Evolutionary conservation across 1,140 invertebrate genomes (phyloP).

Genomic region (Drosophila lacertosa): DNA sequence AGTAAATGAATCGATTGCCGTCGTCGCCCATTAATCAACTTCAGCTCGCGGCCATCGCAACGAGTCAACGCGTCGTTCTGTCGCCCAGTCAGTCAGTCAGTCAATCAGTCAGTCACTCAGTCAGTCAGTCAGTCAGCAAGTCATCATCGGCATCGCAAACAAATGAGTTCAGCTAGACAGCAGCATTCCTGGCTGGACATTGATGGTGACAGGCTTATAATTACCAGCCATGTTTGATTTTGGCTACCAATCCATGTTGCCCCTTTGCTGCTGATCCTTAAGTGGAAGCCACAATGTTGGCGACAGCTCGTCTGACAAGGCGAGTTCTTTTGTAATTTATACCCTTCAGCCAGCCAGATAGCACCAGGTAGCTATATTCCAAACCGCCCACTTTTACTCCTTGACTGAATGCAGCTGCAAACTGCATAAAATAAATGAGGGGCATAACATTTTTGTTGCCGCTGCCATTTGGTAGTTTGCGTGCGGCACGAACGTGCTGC

Average conservation of each 20-base stretch:
- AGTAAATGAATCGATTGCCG: slow-evolving; percentile 46
- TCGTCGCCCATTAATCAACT: slow-evolving; percentile 45
- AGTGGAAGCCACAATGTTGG: slow-evolving; percentile 24
- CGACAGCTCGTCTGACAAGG: slow-evolving; percentile 26
- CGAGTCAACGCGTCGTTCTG: neutral
- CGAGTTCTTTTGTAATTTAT: slow-evolving; percentile 40
- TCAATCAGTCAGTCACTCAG: slow-evolving; percentile 2
- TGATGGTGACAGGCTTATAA: slow-evolving; percentile 49
- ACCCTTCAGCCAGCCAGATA: neutral
- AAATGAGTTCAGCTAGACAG: slow-evolving; percentile 31
- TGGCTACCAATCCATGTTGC: neutral
- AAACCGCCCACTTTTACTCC: neutral
- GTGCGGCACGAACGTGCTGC: slow-evolving; percentile 38
- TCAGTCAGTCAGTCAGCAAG: neutral
- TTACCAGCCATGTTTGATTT: slow-evolving; percentile 46
- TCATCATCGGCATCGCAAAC: slow-evolving; percentile 40
- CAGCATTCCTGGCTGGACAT: slow-evolving; percentile 22
- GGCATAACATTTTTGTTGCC: slow-evolving; percentile 39
- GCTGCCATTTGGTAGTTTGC: slow-evolving; percentile 7
- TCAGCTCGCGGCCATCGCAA: slow-evolving; percentile 5
- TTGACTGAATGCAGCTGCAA: slow-evolving; percentile 20
- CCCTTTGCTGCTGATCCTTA: neutral
- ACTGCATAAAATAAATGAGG: slow-evolving; percentile 48
- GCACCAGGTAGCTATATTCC: neutral
- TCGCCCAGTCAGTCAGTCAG: slow-evolving; percentile 1